Conservation (phyloP, 2,113 vertebrate species). For the Daboia siamensis region DNA sequence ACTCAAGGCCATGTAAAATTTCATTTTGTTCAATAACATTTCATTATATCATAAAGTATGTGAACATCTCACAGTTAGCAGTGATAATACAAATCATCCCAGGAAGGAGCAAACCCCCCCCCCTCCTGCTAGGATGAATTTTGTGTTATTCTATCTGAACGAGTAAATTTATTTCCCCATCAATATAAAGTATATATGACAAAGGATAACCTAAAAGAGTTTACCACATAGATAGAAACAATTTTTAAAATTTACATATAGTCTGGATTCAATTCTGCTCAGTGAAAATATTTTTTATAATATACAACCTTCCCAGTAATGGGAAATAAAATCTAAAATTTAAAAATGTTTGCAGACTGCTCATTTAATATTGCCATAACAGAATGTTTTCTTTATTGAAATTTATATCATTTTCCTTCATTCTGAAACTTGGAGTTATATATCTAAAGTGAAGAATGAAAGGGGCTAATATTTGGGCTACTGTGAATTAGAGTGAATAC, state of each 20-base stretch:
- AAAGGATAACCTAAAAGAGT: constrained; percentile 30
- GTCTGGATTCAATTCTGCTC: constrained; percentile 61
- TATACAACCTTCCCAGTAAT: constrained; percentile 45
- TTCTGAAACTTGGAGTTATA: constrained; percentile 49
- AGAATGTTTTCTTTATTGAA: constrained; percentile 63
- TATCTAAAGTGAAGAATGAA: constrained; percentile 41
- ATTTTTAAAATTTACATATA: constrained; percentile 36
- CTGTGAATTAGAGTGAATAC: constrained; percentile 24
- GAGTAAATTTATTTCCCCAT: constrained; percentile 46
- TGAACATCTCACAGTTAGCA: constrained; percentile 54
- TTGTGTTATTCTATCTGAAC: constrained; percentile 36
- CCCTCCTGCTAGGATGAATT: constrained; percentile 40
- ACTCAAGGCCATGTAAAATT: constrained; percentile 71
- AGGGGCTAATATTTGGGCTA: not conserved
- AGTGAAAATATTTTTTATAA: constrained; percentile 69
- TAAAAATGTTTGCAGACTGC: constrained; percentile 61
- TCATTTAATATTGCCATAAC: constrained; percentile 61
- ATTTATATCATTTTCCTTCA: constrained; percentile 53
- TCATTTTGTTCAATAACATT: constrained; percentile 66
- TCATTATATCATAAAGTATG: constrained; percentile 61
- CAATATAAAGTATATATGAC: constrained; percentile 37
- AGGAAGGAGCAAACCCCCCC: constrained; percentile 1
- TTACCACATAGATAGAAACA: constrained; percentile 14
- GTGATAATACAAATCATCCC: constrained; percentile 52
- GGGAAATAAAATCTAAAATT: constrained; percentile 67